A percentile compares a stretch with the other conserved stretches of the same genome.
Conservation (phyloP, 2,113 vertebrate genomes). For the Romanogobio albipinnatus region DNA sequence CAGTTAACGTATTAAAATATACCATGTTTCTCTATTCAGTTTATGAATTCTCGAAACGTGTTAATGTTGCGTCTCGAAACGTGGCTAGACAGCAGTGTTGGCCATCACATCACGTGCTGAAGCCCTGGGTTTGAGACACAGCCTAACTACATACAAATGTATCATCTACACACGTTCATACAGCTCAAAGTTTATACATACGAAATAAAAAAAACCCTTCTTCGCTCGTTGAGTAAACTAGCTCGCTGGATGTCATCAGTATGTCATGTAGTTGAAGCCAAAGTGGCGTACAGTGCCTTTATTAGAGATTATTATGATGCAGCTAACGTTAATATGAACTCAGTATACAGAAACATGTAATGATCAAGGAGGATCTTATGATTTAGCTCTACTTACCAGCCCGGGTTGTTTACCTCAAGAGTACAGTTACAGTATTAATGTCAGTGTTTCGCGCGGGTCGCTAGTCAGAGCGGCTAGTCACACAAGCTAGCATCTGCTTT, state of each 20-base stretch:
- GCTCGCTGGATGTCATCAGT: not conserved
- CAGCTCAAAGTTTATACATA: not conserved
- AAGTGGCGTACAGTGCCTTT: not conserved
- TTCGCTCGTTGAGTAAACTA: not conserved
- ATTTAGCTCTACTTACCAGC: not conserved
- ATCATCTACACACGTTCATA: no score
- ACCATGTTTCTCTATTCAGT: not conserved
- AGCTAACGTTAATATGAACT: no score
- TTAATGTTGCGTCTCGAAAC: not conserved
- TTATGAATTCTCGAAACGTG: not conserved
- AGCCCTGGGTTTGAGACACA: not conserved
- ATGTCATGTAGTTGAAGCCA: not conserved
- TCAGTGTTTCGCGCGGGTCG: not conserved
- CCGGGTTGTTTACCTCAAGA: not conserved
- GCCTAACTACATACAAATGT: not conserved
- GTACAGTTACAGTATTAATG: not conserved
- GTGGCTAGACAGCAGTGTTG: not conserved
- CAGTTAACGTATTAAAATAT: not conserved
- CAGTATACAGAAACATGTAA: no score
- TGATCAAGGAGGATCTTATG: not conserved
- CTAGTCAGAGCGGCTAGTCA: not conserved
- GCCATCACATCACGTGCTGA: not conserved
- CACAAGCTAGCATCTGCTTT: constrained; percentile 3
- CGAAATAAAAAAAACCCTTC: not conserved
- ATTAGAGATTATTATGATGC: not conserved